Evolutionary conservation across 2,888 invertebrate genomes (phyloP).

Genomic region (Folsomia candida): DNA sequence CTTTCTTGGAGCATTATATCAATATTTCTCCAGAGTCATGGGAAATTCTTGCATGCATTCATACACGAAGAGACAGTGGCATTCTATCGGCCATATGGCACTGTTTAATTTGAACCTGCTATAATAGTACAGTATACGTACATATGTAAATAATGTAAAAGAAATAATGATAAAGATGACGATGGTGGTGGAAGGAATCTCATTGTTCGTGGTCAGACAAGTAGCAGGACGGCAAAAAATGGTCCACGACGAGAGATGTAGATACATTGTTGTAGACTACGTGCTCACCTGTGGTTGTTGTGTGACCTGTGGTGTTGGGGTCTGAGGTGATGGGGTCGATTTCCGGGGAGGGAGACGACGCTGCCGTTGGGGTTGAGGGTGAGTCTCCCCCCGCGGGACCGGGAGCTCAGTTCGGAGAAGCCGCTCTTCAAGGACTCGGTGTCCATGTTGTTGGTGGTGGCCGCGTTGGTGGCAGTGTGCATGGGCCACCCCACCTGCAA

Average conservation of each 20-base stretch:
- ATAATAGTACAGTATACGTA: too few relatives aligned
- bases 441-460: conserved; percentile 68
- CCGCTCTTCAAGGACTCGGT: conserved; percentile 87
- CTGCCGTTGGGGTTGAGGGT: conserved; percentile 30
- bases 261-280: too few relatives aligned
- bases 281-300: conserved; percentile 47
- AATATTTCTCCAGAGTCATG: too few relatives aligned
- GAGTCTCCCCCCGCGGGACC: conserved; percentile 55
- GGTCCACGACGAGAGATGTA: neutral
- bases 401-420: conserved; percentile 76
- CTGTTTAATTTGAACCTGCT: too few relatives aligned
- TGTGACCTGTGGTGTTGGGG: conserved; percentile 44
- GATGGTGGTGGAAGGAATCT: neutral
- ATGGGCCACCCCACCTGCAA: neutral
- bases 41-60: too few relatives aligned
- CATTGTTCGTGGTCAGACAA: neutral
- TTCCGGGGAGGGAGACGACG: conserved; percentile 37
- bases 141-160: too few relatives aligned
- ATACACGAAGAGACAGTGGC: too few relatives aligned
- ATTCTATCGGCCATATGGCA: too few relatives aligned
- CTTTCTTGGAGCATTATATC: too few relatives aligned
- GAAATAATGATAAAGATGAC: too few relatives aligned
- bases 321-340: conserved; percentile 44
- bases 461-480: neutral
- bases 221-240: neutral